Evolutionary conservation across 1,140 invertebrate species (phyloP).

Genomic region (Macrobrachium rosenbergii): DNA sequence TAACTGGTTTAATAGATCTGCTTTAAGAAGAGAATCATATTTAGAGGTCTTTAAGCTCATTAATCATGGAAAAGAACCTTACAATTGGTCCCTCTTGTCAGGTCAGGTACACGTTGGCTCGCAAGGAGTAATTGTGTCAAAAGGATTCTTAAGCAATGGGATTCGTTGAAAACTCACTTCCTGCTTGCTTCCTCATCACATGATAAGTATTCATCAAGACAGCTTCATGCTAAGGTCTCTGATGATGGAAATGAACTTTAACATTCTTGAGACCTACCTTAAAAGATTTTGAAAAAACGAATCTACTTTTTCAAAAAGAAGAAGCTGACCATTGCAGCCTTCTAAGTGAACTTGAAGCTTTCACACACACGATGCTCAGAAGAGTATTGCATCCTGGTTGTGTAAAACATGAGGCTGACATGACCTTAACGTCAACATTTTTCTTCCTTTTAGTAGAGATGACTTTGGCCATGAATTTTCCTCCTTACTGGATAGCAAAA

Average conservation of each 20-base stretch:
- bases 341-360: slow-evolving; percentile 32
- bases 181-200: slow-evolving; percentile 29
- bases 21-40: no score
- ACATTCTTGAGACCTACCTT: slow-evolving; percentile 41
- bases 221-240: slow-evolving; percentile 30
- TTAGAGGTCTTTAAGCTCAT: no score
- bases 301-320: slow-evolving; percentile 42
- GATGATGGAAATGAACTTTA: slow-evolving; percentile 40
- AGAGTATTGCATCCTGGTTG: slow-evolving; percentile 25
- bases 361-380: slow-evolving; percentile 19
- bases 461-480: slow-evolving; percentile 40
- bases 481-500: slow-evolving; percentile 17
- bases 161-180: slow-evolving; percentile 37
- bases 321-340: slow-evolving; percentile 38
- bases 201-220: slow-evolving; percentile 45
- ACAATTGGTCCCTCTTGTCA: no score
- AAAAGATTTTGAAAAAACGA: slow-evolving; percentile 23
- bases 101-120: slow-evolving; percentile 47
- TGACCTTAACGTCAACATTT: slow-evolving; percentile 30
- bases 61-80: no score
- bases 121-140: no score
- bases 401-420: slow-evolving; percentile 37
- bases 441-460: slow-evolving; percentile 41
- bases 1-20: no score
- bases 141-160: slow-evolving; percentile 33